Base-by-base conservation (phyloP, 2,797 vertebrate genomes). In the Paratrypauchen microcephalus region DNA sequence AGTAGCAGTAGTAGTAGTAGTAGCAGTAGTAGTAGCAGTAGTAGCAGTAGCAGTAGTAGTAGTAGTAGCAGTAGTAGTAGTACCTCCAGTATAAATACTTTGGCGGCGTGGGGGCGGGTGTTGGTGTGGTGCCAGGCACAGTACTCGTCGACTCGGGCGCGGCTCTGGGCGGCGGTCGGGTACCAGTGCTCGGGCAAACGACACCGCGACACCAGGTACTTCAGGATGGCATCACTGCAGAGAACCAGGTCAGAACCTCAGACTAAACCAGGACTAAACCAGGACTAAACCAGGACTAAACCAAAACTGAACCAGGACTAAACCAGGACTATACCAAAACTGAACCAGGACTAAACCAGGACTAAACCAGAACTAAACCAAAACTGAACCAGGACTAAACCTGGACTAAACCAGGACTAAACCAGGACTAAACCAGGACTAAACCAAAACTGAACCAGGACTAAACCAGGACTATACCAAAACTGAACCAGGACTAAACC, bases 101-200 rank as follows among this genome's bases (percentile, higher is more conserved):
- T 90, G 4, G 92, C 77, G 0, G 91, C 68, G 1, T 92, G 89
- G 0, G 81, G 73, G 0, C 92, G 84, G 1, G 87, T 94, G 89
- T 94, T 84, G 18, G 2, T 84, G 45, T 94, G 93, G 68, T 94
- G 93, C 92, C 93, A 94, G 16, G 93, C 91, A 0, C 81, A 89
- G 86, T 94, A 94, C 59, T 94, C 93, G 1, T 94, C 91, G 57
- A 94, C 92, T 30, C 82, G 71, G 5, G 92, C 92, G 62, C 91
- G 83, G 45, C 76, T 83, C 75, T 91, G 77, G 0, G 84, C 82
- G 47, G 92, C 82, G 41, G 56, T 66, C 61, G 93, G 93, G 83
- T 94, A 94, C 93, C 93, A 94, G 89, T 93, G 89, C 5, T 89
- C 88, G 0, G 90, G 86, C 28, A 89, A 59, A 0, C 78, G 13